Evolutionary conservation across 2,797 vertebrate species (phyloP).

Genomic region (Nannoperca australis): DNA sequence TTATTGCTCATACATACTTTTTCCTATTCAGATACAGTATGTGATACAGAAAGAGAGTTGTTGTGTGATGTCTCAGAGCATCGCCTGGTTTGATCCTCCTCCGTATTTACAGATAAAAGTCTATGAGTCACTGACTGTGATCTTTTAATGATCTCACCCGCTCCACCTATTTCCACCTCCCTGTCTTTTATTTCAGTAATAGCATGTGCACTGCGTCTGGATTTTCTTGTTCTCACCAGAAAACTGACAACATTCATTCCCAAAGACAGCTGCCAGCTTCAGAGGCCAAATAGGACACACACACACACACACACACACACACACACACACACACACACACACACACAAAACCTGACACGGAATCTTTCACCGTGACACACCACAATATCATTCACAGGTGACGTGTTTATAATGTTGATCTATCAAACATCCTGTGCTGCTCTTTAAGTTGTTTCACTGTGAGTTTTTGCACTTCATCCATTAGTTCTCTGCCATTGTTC

Average conservation of each 20-base stretch:
- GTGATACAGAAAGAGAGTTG: conserved; percentile 25
- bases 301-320: conserved; percentile 5
- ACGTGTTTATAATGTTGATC: conserved; percentile 54
- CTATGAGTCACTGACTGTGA: conserved; percentile 74
- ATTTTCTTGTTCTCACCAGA: conserved; percentile 24
- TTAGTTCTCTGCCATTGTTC: conserved; percentile 33
- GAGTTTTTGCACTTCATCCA: conserved; percentile 52
- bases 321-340: conserved; percentile 3
- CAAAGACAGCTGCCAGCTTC: conserved; percentile 55
- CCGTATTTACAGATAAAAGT: conserved; percentile 70
- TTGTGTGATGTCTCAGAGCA: conserved; percentile 51
- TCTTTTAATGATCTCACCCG: conserved; percentile 71
- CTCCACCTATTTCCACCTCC: conserved; percentile 59
- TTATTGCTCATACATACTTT: conserved; percentile 41
- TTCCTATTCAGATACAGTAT: conserved; percentile 44
- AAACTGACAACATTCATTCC: conserved; percentile 30
- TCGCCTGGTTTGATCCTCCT: conserved; percentile 73
- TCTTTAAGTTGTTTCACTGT: conserved; percentile 32
- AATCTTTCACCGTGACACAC: conserved; percentile 27
- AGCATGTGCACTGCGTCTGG: conserved; percentile 13
- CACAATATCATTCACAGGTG: conserved; percentile 40
- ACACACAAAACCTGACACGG: neutral
- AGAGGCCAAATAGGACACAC: conserved; percentile 1
- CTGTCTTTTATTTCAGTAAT: conserved; percentile 56
- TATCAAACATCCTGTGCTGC: conserved; percentile 54